These are phyloP conservation scores for Euzophera pinguis DNA, from an alignment of 2,888 invertebrate genomes.

Conservation along the genomic window DNA sequence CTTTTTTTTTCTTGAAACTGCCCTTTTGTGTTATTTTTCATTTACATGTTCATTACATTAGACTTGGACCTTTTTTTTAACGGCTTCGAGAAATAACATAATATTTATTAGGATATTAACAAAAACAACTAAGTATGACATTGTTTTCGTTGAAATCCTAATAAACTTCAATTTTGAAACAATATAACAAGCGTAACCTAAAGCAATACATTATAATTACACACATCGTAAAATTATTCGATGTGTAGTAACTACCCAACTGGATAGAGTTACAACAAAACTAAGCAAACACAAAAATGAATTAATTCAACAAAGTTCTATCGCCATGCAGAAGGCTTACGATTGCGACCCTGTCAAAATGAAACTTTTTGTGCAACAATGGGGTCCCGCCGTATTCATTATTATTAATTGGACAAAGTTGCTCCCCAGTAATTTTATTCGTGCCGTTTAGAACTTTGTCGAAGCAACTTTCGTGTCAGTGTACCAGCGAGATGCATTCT, in stretches of 20 bases:
- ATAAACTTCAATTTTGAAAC: neutral
- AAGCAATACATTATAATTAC: slow-evolving; percentile 47
- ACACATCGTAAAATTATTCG: slow-evolving; percentile 69
- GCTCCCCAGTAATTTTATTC: slow-evolving; percentile 58
- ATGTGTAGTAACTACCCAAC: slow-evolving; percentile 46
- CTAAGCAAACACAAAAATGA: slow-evolving; percentile 41
- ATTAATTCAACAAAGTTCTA: slow-evolving; percentile 47
- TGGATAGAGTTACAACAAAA: slow-evolving; percentile 50
- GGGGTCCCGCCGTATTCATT: slow-evolving; percentile 60
- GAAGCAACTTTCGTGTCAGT: slow-evolving; percentile 38
- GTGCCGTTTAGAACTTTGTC: slow-evolving; percentile 57
- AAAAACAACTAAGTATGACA: too few species aligned
- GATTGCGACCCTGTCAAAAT: slow-evolving; percentile 63
- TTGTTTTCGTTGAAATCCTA: too few species aligned
- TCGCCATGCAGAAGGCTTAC: slow-evolving; percentile 43
- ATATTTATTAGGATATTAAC: too few species aligned
- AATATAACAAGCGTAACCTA: slow-evolving; percentile 15
- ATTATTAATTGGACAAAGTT: slow-evolving; percentile 72
- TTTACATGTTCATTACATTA: too few species aligned
- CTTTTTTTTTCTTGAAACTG: too few species aligned
- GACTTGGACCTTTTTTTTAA: too few species aligned
- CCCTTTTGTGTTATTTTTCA: too few species aligned
- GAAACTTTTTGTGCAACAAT: slow-evolving; percentile 52
- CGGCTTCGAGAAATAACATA: too few species aligned
- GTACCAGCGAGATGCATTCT: slow-evolving; percentile 56